phyloP scores from a whole-genome alignment of 2,113 vertebrate species.

The Otis tarda region DNA sequence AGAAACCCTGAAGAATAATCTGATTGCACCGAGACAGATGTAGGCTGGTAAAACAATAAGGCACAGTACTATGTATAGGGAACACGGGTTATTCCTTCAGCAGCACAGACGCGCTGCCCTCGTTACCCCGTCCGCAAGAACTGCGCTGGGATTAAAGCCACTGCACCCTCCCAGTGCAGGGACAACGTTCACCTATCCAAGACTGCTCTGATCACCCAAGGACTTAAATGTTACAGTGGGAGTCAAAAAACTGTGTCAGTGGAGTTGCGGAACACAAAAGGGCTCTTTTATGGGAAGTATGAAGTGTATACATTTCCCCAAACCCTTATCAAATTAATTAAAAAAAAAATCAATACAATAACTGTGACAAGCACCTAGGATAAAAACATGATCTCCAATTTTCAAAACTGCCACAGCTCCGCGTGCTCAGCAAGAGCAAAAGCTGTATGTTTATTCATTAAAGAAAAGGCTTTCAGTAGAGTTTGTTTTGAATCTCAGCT shows the following conservation, averaged over 20 bases:
- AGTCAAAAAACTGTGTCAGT: neutral
- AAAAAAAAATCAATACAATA: neutral
- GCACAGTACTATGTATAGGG: neutral
- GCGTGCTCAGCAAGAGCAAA: neutral
- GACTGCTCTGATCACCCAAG: neutral
- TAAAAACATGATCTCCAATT: fast-evolving
- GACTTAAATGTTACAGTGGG: neutral
- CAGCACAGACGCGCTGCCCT: neutral
- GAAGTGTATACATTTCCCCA: neutral
- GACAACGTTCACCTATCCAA: neutral
- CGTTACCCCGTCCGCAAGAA: neutral
- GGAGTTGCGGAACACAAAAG: neutral
- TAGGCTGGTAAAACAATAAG: conserved; percentile 13
- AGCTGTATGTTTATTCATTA: neutral
- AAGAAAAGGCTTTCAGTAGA: neutral
- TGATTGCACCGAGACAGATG: neutral
- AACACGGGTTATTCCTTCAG: neutral
- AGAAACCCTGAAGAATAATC: neutral
- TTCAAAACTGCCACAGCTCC: neutral
- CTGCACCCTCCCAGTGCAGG: neutral
- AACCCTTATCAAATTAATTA: neutral
- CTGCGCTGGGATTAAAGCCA: neutral
- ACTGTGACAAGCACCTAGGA: neutral
- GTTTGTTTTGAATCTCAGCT: neutral
- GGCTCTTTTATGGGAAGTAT: neutral